Base-by-base conservation (phyloP, 2,797 vertebrate genomes). In the Remorina albescens region DNA sequence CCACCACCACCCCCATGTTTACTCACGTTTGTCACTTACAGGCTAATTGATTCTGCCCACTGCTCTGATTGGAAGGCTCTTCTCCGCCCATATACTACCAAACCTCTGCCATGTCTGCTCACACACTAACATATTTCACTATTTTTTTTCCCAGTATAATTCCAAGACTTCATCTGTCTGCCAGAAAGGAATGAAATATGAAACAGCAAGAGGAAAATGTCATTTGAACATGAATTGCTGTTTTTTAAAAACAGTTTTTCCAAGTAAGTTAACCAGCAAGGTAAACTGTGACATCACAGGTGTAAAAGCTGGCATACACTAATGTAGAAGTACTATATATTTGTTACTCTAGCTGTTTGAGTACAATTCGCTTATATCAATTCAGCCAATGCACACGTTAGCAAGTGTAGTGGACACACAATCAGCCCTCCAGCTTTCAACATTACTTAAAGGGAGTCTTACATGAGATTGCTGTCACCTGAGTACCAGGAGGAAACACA, bases 1-100 rank as follows among this genome's bases (percentile, higher is more conserved):
- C 54, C n/a, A n/a, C n/a, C n/a, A n/a, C 41, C 39, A 50, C 47
- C 36, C 47, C 54, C 42, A 57, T 71, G 71, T 76, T 82, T 81
- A 57, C 75, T 77, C 47, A 67, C 64, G 82, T 81, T 83, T 82
- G 68, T 83, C 82, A 83, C 71, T 67, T 47, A 28, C 47, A 21
- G 53, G 34, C 64, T 79, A 83, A 84, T 85, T 89, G 74, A 81
- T 64, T 56, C 54, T 61, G 51, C 28, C 51, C 56, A 47, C 36
- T 42, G 37, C 47, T 19, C 15, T 61, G 63, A 83, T 62, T 61
- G 28, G 26, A 36, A 44, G 63, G 23, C 13, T 73, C 36, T 13
- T 72, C 59, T 66, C 56, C 63, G 81, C 55, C 59, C 23, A 62
- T 73, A 76, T 66, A 66, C 51, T 56, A 59, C 44, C 54, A 60